Evolutionary conservation across 2,797 vertebrate genomes (phyloP), one percentile per base, ranked within the genome.

Genomic region (Vespertilio murinus): DNA sequence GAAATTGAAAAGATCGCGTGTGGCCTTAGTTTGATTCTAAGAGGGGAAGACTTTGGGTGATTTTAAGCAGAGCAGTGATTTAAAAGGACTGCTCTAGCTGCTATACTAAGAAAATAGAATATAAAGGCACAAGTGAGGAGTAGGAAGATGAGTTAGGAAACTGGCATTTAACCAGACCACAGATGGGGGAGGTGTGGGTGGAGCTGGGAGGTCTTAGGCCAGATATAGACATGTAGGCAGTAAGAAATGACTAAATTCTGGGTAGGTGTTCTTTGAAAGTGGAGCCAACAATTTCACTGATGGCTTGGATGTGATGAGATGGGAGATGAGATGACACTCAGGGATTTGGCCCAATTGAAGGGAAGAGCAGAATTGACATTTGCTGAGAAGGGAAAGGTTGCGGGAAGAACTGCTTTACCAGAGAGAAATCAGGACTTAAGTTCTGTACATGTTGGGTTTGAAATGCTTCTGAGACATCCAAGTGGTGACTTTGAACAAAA

Each of bases 1-100:
- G 12, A 0, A 5, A 0, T 2, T 16, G 17, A 20, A 56, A 85
- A 65, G 18, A 6, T 35, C 4, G 0, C 4, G 10, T 1, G 4
- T 3, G 49, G 12, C 30, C 16, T 90, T 61, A 79, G 45, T 35
- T 65, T 81, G 40, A 92, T 47, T 86, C 73, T 71, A 45, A 88
- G 49, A 40, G 28, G 17, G 42, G 64, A 87, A 78, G 64, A 59
- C 49, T 87, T 16, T 38, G 54, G 84, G 42, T 13, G 49, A 38
- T 65, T 82, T 42, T 28, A 45, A 94, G 67, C 23, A 95, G 47
- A 91, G 40, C 10, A 67, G 20, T 10, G 40, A 78, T 47, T 82
- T 52, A 23, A 47, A 92, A 90, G 74, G 18, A 54, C 9, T 6
- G 5, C n/a, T 86, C 25, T 54, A 10, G 20, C 14, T 49, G 13